Evolutionary conservation across 2,797 vertebrate genomes (phyloP), one percentile per base, ranked within the genome.

Genomic region (Macropodus opercularis): DNA sequence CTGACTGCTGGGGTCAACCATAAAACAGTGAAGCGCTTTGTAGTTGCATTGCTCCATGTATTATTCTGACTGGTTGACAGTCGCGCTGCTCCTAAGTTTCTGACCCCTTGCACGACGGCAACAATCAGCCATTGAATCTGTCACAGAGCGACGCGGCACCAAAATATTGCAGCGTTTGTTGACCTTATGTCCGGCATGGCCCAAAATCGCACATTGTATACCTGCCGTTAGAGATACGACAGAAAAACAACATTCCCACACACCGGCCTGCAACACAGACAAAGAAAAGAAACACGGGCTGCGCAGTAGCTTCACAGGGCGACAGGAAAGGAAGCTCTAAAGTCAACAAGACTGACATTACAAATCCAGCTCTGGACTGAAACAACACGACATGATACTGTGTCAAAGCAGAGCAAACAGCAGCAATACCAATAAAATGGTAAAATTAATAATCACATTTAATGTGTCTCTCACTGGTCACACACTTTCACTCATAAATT

Each of bases 291-390:
- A 15, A 42, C 62, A 53, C 14, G 17, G 12, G 56, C 63, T 60
- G 18, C n/a, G n/a, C n/a, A n/a, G n/a, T 35, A 57, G 34, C 52
- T 52, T 57, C 69, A 66, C 29, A 68, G 56, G 53, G 61, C 2
- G 24, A 19, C 61, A 75, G 54, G 39, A 77, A 32, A 84, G 71
- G 80, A 88, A 81, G 72, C 41, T 58, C 72, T 69, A 58, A 83
- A 72, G 59, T 81, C 78, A 87, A 85, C 76, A 81, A 69, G 67
- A 31, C 56, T 55, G 70, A 63, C 53, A 38, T 69, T 53, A 65
- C 66, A 71, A 77, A 79, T 63, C 74, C 61, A 15, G 7, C 53
- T 61, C 17, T 4, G 47, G 15, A n/a, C 60, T 13, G 31, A 64
- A 46, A 62, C 62, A 62, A 32, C 50, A 26, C 46, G 29, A 42